Evolutionary conservation across 2,113 vertebrate genomes (phyloP), one percentile per base, ranked within the genome.

Genomic region (Pipra filicauda): DNA sequence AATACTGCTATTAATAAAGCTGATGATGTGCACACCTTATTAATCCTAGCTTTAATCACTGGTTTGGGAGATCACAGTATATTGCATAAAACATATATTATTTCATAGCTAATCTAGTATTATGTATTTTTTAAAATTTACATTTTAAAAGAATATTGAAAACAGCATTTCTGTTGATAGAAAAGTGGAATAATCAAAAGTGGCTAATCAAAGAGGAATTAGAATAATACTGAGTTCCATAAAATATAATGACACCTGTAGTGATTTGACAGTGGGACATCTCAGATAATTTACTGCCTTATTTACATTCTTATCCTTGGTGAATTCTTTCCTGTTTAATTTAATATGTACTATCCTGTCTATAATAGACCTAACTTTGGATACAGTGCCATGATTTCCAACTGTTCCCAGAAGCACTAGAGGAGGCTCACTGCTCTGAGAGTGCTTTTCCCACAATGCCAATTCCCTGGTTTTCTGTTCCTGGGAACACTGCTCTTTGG

Each of bases 401-500:
- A 5, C 30, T 27, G 43, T 11, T 77, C 55, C 86, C 59, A 41
- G 86, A 8, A 51, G 43, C 51, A 54, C 17, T 1, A 71, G 59
- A 69, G 55, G 44, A 95, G 76, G 6, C 12, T 39, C 27, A 4
- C 61, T 69, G 80, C 83, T 74, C 71, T 64, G 61, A 48, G 65
- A 91, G 37, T 13, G 9, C 46, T 62, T 67, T 74, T 86, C 85
- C 88, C 88, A 71, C 72, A 87, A 57, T 26, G 22, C 15, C 24
- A 11, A 85, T 78, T 71, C 84, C 85, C 85, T 3, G 0, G 20
- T 30, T 94, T 93, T 43, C 67, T 52, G 79, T 84, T 91, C 81
- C 93, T 95, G 93, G 93, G 91, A 97, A 84, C 86, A 16, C 1
- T n/a, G 79, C 58, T 94, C 64, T 89, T 82, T 90, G 58, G 78